Evolutionary conservation across 2,888 invertebrate species (phyloP), one percentile per base, ranked within the genome.

Genomic region (Chymomyza fuscimana): DNA sequence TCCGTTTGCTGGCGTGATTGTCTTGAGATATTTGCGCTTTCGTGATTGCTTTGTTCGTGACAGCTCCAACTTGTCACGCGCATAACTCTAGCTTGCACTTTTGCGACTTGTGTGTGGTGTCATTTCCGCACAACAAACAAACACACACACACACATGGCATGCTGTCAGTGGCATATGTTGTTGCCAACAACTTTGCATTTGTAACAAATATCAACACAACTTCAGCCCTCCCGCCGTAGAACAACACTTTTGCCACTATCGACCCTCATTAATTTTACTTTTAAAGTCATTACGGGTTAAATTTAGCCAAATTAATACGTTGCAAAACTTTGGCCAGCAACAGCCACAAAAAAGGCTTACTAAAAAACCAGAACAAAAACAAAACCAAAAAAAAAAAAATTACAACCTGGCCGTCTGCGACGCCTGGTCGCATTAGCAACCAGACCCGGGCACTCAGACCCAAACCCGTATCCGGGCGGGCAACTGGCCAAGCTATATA

Each of bases 221-320:
- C 40, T 25, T 25, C 25, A 3, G 25, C 40, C 40, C 12, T 4
- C 12, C 40, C 40, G 12, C 40, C 40, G 4, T 4, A 12, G 12
- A 1, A 32, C 40, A 46, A 46, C 40, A 46, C 52, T 54, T 16
- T 54, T 54, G 5, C 52, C 86, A 87, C 87, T 82, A 82, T 87
- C 83, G 89, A 91, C 91, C 91, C 91, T 91, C 91, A 91, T 91
- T 91, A 91, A 91, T 91, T 91, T 91, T 91, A 91, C 91, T 91
- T 91, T 91, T 91, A 91, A 91, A 91, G 91, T 91, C 91, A 91
- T 91, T 91, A 91, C 88, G 90, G 91, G 90, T 90, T 91, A 91
- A 91, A 91, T 91, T 91, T 91, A 88, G 90, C 90, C 91, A 91
- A 91, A 91, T 91, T 91, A 91, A 91, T 91, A 91, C 91, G 89